Percentiles rank a stretch among this genome's conserved stretches.
These are phyloP conservation scores for Teleogryllus oceanicus DNA, from an alignment of 2,888 invertebrate genomes.

Conservation along the genomic window DNA sequence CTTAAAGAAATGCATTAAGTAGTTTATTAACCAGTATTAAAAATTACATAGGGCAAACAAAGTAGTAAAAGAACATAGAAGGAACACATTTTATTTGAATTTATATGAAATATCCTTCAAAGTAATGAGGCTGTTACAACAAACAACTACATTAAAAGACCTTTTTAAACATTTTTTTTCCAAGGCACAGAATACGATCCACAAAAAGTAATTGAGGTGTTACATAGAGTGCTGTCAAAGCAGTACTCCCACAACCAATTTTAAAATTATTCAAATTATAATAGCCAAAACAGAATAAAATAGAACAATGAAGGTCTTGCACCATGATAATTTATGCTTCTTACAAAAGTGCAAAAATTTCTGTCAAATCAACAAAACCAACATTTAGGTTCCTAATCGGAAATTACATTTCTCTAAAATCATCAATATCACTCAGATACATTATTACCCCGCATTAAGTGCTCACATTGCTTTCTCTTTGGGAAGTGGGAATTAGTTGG, in stretches of 20 bases:
- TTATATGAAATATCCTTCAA: not conserved
- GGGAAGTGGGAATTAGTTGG: slow-evolving; percentile 24
- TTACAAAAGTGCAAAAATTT: slow-evolving; percentile 18
- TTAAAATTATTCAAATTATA: not conserved
- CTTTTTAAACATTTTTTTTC: not conserved
- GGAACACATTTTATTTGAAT: not conserved
- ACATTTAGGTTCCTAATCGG: slow-evolving; percentile 2
- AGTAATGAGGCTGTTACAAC: not conserved
- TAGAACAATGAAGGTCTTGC: not conserved
- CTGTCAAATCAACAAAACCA: slow-evolving; percentile 10
- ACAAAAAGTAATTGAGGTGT: not conserved
- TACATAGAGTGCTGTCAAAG: not conserved
- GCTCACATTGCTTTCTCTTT: slow-evolving; percentile 33
- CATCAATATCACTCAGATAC: slow-evolving; percentile 57
- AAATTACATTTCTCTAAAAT: slow-evolving; percentile 51
- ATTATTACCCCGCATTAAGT: slow-evolving; percentile 49
- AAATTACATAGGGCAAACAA: not conserved
- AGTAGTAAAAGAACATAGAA: not conserved
- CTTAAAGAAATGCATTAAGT: not conserved
- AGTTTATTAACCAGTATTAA: not conserved
- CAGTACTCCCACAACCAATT: not conserved
- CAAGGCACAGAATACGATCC: slow-evolving; percentile 8
- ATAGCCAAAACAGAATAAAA: not conserved
- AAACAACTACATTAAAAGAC: not conserved
- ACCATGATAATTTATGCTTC: not conserved